Conservation (phyloP, 2,113 vertebrate genomes). For the Chroicocephalus ridibundus region DNA sequence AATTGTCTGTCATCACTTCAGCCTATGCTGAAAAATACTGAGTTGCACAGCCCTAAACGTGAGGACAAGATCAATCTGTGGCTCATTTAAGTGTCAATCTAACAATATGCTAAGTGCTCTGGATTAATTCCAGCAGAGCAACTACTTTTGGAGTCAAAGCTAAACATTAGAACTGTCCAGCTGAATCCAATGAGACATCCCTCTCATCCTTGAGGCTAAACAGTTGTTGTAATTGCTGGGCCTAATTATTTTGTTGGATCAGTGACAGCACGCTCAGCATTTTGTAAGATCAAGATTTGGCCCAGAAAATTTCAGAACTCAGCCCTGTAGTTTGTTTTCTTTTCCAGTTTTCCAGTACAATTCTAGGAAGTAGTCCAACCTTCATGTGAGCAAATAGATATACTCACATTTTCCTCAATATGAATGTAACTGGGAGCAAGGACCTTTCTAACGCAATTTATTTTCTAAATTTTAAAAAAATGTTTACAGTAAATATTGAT, state of each 20-base stretch:
- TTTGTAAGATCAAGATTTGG: slow-evolving; percentile 34
- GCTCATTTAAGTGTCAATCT: slow-evolving; percentile 7
- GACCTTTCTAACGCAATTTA: not conserved
- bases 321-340: not conserved
- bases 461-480: not conserved
- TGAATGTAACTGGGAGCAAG: not conserved
- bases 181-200: not conserved
- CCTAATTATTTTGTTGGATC: slow-evolving; percentile 36
- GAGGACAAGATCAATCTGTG: slow-evolving; percentile 25
- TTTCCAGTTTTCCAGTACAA: slow-evolving; percentile 14
- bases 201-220: slow-evolving; percentile 42
- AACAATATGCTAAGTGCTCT: not conserved
- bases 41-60: not conserved
- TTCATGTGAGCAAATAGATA: not conserved
- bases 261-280: not conserved
- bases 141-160: not conserved
- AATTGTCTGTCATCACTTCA: slow-evolving; percentile 46
- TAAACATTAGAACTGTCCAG: slow-evolving; percentile 24
- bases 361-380: not conserved
- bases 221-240: slow-evolving; percentile 24
- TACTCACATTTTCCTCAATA: not conserved
- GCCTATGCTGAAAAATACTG: not conserved
- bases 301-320: slow-evolving; percentile 11
- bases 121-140: not conserved
- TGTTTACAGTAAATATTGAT: not conserved